Percentiles rank a stretch among this genome's conserved stretches.
Evolutionary conservation across 2,888 invertebrate species (phyloP).

Genomic region (Drosophila fungiperda): DNA sequence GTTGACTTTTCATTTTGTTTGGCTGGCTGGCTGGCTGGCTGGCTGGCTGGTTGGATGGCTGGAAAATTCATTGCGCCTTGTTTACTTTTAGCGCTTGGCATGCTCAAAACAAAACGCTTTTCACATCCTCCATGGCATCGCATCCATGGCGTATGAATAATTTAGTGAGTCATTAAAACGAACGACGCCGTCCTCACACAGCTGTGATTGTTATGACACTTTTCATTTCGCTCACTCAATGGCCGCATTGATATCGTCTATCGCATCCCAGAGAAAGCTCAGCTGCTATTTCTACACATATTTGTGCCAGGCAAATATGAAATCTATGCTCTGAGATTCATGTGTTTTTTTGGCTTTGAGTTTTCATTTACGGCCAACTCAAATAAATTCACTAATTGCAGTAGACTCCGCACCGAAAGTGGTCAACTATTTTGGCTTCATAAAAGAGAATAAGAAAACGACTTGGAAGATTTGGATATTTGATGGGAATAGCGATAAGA

Average conservation of each 20-base stretch:
- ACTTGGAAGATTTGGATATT: background rate
- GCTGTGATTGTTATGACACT: conserved; percentile 76
- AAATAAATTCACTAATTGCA: conserved; percentile 62
- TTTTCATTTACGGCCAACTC: conserved; percentile 29
- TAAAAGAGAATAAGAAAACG: background rate
- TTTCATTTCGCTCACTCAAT: conserved; percentile 72
- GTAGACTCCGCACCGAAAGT: conserved; percentile 20
- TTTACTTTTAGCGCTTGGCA: conserved; percentile 79
- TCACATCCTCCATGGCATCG: conserved; percentile 67
- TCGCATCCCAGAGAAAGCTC: conserved; percentile 9
- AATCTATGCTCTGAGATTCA: conserved; percentile 24
- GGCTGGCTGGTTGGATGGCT: conserved; percentile 55
- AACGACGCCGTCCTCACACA: conserved; percentile 61
- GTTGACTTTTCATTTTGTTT: conserved; percentile 82
- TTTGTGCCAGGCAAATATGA: conserved; percentile 39
- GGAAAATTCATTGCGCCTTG: conserved; percentile 77
- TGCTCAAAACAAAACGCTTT: conserved; percentile 79
- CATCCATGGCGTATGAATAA: conserved; percentile 79
- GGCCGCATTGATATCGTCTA: conserved; percentile 40
- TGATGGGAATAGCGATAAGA: background rate
- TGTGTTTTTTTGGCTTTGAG: conserved; percentile 2
- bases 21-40: conserved; percentile 63
- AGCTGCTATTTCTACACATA: conserved; percentile 20
- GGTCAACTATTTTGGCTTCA: conserved; percentile 8
- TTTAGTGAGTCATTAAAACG: conserved; percentile 80